Evolutionary conservation across 2,113 vertebrate genomes (phyloP).

Genomic region (Lagopus muta): DNA sequence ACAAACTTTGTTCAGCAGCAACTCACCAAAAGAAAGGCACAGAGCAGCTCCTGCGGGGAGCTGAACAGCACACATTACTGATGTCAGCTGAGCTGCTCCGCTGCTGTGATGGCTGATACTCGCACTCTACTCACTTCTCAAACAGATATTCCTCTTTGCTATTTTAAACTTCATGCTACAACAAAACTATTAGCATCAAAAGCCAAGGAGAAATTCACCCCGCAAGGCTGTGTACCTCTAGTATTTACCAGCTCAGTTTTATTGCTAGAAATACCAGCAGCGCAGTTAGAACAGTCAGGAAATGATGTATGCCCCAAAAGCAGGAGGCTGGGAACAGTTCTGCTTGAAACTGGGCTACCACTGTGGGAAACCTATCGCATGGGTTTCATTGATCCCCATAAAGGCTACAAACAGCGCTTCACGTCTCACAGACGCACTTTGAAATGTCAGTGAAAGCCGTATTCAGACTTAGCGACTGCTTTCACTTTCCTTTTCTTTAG

Average conservation of each 20-base stretch:
- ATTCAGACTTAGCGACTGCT: neutral
- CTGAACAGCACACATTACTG: neutral
- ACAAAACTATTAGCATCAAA: neutral
- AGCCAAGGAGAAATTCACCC: neutral
- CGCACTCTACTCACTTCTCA: neutral
- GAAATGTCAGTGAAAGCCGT: neutral
- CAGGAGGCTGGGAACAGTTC: neutral
- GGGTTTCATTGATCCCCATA: neutral
- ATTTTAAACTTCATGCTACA: neutral
- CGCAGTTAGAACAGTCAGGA: neutral
- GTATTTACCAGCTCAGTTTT: neutral
- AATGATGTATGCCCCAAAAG: neutral
- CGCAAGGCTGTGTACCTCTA: neutral
- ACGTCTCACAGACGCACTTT: neutral
- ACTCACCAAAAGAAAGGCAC: no score
- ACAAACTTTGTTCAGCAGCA: no score
- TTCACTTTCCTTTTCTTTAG: neutral
- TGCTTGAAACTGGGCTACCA: neutral
- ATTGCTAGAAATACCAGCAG: neutral
- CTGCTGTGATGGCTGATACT: neutral
- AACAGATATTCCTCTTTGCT: neutral
- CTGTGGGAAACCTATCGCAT: neutral
- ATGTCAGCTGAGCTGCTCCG: neutral
- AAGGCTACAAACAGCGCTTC: neutral
- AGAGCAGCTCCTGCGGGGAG: neutral